Evolutionary conservation across 2,113 vertebrate species (phyloP), one percentile per base, ranked within the genome.

Genomic region (Columbina picui): DNA sequence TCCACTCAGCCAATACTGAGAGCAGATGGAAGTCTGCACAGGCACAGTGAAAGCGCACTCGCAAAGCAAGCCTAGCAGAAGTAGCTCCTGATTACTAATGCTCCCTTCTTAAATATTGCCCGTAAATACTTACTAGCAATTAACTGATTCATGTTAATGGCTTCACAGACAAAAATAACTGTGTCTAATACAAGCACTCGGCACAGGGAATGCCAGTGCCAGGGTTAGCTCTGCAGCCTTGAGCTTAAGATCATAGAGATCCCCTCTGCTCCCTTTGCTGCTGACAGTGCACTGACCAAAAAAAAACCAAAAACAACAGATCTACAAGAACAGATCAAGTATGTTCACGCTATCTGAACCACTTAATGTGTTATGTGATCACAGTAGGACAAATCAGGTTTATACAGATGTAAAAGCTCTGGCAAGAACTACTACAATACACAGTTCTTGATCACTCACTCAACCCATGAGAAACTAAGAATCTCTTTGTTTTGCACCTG

Each of bases 311-410:
- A n/a, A 19, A 45, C 8, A 45, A 43, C 6, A 6, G 19, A 45
- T 50, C 12, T 49, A 41, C 36, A 45, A 34, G 32, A 63, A 38
- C 50, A 41, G 52, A 47, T 23, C 59, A 32, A 0, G 0, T 15
- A 25, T 1, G 16, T 26, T 50, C 0, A 0, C 10, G 57, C 27
- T 60, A 9, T 25, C 49, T 17, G 32, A 90, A 67, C 30, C n/a
- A 45, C 30, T 55, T 47, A 14, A 8, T 22, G 12, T 4, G 25
- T 59, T 64, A 53, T 3, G 10, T 29, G 34, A 90, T 27, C 39
- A 47, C 34, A 43, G 43, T 0, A 71, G 57, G 57, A 68, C 32
- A 68, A 39, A 76, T 26, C 39, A 61, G 45, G 36, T 80, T 81
- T 30, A 90, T 21, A 45, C 4, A 47, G 43, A 88, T 36, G 50